phyloP scores from a whole-genome alignment of 2,888 invertebrate species.

The Stenichneumon culpator region DNA sequence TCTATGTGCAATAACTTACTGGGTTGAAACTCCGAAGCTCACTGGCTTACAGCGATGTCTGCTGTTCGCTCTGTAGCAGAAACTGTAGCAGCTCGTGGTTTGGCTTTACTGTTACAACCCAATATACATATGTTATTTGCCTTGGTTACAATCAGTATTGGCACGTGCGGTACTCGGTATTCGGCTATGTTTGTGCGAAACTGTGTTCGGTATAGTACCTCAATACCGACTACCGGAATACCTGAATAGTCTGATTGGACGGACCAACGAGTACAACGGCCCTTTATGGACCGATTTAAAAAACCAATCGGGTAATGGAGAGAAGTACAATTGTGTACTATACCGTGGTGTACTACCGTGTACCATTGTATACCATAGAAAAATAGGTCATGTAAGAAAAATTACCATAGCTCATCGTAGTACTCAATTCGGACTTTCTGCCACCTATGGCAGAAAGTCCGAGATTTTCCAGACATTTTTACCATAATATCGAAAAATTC shows the following conservation, averaged over 20 bases:
- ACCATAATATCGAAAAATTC: too few species aligned
- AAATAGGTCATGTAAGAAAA: too few species aligned
- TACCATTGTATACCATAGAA: too few species aligned
- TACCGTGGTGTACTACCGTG: too few species aligned
- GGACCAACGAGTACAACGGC: not conserved
- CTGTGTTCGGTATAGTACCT: not conserved
- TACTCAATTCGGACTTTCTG: too few species aligned
- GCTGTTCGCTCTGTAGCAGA: not conserved
- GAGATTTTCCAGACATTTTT: too few species aligned
- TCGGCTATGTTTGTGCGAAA: not conserved
- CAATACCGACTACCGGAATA: not conserved
- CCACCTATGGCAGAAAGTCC: too few species aligned
- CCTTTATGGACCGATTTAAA: not conserved
- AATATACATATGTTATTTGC: constrained; percentile 6
- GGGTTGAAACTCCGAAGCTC: constrained; percentile 17
- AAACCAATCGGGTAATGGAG: not conserved
- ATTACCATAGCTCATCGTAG: too few species aligned
- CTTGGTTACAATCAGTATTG: constrained; percentile 1
- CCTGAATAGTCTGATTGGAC: not conserved
- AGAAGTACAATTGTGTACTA: not conserved
- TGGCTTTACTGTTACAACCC: constrained; percentile 5
- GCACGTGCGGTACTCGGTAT: constrained; percentile 2
- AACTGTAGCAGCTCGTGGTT: not conserved
- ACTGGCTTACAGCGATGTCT: constrained; percentile 5
- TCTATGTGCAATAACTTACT: constrained; percentile 22